These are phyloP conservation scores for Tinea pellionella DNA, from an alignment of 2,888 invertebrate genomes.

Conservation along the genomic window DNA sequence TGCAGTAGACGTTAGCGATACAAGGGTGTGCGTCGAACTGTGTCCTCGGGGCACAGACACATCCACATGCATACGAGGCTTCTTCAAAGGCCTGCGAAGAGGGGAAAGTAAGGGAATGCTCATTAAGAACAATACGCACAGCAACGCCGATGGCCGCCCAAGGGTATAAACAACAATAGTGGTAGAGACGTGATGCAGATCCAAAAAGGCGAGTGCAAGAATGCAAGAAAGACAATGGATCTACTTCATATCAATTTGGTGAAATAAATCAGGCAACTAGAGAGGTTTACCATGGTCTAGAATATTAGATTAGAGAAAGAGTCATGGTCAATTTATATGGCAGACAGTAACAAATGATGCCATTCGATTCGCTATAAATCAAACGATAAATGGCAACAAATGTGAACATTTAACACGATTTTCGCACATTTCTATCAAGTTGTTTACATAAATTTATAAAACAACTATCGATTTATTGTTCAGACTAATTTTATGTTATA, in stretches of 20 bases:
- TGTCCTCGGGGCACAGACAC: slow-evolving; percentile 26
- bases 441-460: no score
- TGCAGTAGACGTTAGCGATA: slow-evolving; percentile 19
- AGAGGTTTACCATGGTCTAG: neutral
- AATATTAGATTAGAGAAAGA: slow-evolving; percentile 8
- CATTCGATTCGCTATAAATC: slow-evolving; percentile 6
- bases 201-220: neutral
- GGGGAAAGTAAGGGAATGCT: neutral
- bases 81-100: neutral
- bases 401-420: neutral
- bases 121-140: neutral
- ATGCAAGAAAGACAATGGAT: neutral
- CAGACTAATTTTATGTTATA: neutral
- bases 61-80: neutral
- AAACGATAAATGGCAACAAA: neutral
- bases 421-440: no score
- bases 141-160: neutral
- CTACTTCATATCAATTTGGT: neutral
- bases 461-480: no score
- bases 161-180: neutral
- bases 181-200: neutral
- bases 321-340: slow-evolving; percentile 5
- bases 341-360: neutral
- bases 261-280: neutral
- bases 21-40: slow-evolving; percentile 51